Base-by-base conservation (phyloP, 2,888 invertebrate genomes). In the Agriotes lineatus region DNA sequence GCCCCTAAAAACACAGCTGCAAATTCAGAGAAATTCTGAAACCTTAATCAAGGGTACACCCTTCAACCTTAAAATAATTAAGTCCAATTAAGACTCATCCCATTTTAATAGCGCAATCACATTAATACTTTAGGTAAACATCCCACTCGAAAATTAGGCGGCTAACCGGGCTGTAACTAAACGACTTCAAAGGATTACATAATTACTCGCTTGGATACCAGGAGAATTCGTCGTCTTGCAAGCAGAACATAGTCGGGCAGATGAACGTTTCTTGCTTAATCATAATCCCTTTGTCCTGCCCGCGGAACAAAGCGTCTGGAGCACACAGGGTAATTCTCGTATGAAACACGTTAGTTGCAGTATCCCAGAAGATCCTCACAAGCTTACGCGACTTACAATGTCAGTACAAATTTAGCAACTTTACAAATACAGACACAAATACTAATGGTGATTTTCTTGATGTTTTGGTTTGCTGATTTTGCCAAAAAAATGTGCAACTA, bases 241-340 rank as follows among this genome's bases (percentile, higher is more conserved):
- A 18, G 33, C 50, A 16, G 18, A 45, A 33, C 50, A 25, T 25
- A 45, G 50, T 14, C 3, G 12, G 18, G 50, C 52, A 33, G 12
- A 16, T 3, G 52, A 52, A 33, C 2, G 52, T 10, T 52, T 35
- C 52, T 35, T 48, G 48, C 33, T 52, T 52, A 18, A 33, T 35
- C 52, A 33, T 52, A 52, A 52, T 52, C 52, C 52, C 52, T 52
- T 52, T 52, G 33, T 52, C 52, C 33, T 52, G 52, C 33, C 52
- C 33, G 14, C 12, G 12, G 14, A 30, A 52, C 52, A 52, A 52
- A 52, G 52, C 52, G 16, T 30, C 48, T 30, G 10, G 18, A 52
- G 16, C 52, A 9, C 10, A 33, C 33, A 52, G 52, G 52, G 33
- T 52, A 52, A 52, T 52, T 16, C 52, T 52, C 30, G 33, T 16